Base-by-base conservation (phyloP, 2,888 invertebrate species). In the Tachina fera region DNA sequence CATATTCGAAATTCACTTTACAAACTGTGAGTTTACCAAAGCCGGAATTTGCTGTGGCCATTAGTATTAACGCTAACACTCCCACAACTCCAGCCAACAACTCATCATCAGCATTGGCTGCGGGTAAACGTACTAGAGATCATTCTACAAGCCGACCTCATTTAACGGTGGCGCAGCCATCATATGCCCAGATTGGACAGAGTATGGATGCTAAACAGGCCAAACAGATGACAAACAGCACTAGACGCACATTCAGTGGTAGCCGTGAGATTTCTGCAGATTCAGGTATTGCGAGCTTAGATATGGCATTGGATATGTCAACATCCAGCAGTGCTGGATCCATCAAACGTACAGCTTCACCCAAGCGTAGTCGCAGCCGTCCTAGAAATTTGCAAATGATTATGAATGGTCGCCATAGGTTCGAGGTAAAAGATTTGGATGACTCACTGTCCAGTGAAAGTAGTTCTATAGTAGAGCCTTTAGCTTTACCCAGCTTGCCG, bases 321-420 rank as follows among this genome's bases (percentile, higher is more conserved):
- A 86, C 83, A 70, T 88, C 86, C 1, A 87, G 89, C 85, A 80
- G 83, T 14, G 89, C 87, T 11, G 87, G 89, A 65, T 88, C 88
- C 19, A 56, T 60, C 1, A 87, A 79, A 11, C 87, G 84, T 56
- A 87, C 87, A 45, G 88, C 88, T 78, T 91, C 92, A 39, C 91
- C 92, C 11, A 90, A 91, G 74, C 89, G 92, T 1, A 92, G 91
- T 79, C 92, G 94, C 67, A 92, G 91, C 80, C 94, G 95, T 84
- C 95, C 96, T 0, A 94, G 96, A 70, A 96, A 95, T 90, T 92
- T 96, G 58, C 95, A 96, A 91, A 95, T 96, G 94, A 95, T 96
- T 49, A 95, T 96, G 92, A 94, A 94, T 56, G 96, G 95, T 63
- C 94, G 96, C 0, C 96, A 96, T 89, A 95, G 94, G 88, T 97